phyloP scores from a whole-genome alignment of 2,888 invertebrate genomes.

The Dione juno region DNA sequence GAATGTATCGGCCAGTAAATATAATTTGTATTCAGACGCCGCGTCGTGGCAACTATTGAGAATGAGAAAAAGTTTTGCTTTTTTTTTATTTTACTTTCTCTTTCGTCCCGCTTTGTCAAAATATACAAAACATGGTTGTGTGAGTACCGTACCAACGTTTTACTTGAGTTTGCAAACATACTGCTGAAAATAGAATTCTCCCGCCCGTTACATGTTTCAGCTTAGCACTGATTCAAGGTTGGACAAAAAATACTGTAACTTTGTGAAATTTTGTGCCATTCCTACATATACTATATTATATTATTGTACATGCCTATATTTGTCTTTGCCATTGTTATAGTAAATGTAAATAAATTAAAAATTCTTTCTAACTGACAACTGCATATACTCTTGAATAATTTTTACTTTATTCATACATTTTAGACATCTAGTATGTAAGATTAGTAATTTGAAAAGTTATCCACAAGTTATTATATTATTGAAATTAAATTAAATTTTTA shows the following conservation, averaged over 20 bases:
- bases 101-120: slow-evolving; percentile 13
- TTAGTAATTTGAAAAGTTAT: too few species aligned
- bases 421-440: too few species aligned
- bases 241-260: slow-evolving; percentile 11
- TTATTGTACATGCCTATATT: background rate
- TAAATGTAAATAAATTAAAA: background rate
- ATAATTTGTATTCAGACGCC: slow-evolving; percentile 13
- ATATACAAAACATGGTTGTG: slow-evolving; percentile 12
- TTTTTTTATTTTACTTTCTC: slow-evolving; percentile 17
- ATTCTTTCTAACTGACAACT: background rate
- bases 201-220: slow-evolving; percentile 10
- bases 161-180: slow-evolving; percentile 21
- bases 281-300: background rate
- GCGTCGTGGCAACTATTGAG: slow-evolving; percentile 7
- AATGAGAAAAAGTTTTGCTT: slow-evolving; percentile 22
- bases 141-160: background rate
- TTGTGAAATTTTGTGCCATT: slow-evolving; percentile 1
- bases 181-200: slow-evolving; percentile 28
- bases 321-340: background rate
- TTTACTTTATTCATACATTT: too few species aligned
- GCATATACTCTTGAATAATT: too few species aligned
- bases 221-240: slow-evolving; percentile 22
- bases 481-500: too few species aligned
- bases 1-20: slow-evolving; percentile 13
- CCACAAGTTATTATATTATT: too few species aligned